Evolutionary conservation across 37 sponge, comb jelly and placozoan species (phyloP).

Genomic region (Halichondria panicea): DNA sequence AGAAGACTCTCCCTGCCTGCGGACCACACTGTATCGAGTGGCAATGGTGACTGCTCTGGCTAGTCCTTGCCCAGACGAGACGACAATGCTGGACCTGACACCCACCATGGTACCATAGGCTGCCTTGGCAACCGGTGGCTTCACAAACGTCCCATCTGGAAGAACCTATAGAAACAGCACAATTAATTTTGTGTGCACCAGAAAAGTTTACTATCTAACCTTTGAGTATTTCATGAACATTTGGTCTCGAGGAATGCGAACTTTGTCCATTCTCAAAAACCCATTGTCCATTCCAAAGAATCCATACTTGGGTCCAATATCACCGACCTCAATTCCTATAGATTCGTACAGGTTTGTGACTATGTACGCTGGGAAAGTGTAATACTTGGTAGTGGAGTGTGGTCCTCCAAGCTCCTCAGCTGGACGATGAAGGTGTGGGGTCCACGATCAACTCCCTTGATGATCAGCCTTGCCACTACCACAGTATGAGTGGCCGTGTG

Average conservation of each 20-base stretch:
- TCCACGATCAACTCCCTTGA: constrained; percentile 74
- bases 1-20: constrained; percentile 76
- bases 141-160: constrained; percentile 78
- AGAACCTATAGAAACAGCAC: constrained; percentile 49
- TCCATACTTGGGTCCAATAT: constrained; percentile 94
- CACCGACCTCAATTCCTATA: constrained; percentile 86
- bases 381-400: constrained; percentile 84
- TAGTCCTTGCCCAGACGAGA: constrained; percentile 21
- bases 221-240: constrained; percentile 89
- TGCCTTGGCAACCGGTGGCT: constrained; percentile 71
- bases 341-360: background rate
- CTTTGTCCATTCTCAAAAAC: constrained; percentile 74
- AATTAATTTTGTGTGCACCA: background rate
- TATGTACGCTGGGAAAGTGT: background rate
- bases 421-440: constrained; percentile 86
- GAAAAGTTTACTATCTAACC: too few species aligned
- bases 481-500: constrained; percentile 80
- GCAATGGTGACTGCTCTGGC: constrained; percentile 85
- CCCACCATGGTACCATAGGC: constrained; percentile 89
- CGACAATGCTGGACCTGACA: constrained; percentile 61
- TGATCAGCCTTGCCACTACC: constrained; percentile 79
- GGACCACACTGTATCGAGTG: constrained; percentile 85
- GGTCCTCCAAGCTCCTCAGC: constrained; percentile 83
- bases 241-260: constrained; percentile 85
- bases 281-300: constrained; percentile 87